Percentiles rank a stretch among this genome's conserved stretches.
Conservation (phyloP, 2,113 vertebrate species). For the Crypturellus undulatus region DNA sequence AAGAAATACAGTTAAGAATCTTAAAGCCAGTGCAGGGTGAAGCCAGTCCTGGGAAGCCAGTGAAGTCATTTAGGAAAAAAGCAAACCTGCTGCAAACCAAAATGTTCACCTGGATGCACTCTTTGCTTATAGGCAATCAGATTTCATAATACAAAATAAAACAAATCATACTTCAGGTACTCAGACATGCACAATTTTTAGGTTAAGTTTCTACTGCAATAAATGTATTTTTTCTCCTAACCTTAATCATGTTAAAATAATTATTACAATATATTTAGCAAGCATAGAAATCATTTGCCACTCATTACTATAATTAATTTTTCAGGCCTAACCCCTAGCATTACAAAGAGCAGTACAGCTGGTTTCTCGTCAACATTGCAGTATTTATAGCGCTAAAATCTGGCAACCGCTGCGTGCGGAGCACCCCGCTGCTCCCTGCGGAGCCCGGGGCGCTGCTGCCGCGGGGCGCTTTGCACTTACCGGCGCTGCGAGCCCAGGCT, state of each 20-base stretch:
- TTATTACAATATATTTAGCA: not conserved
- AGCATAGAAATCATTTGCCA: accelerated
- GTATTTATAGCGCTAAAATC: accelerated
- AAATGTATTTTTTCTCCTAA: not conserved
- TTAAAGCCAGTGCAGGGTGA: accelerated
- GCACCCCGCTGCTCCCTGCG: too few species aligned
- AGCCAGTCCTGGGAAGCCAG: accelerated
- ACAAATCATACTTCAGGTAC: not conserved
- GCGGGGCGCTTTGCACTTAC: too few species aligned
- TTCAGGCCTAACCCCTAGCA: not conserved
- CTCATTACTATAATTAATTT: not conserved
- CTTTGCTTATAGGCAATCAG: not conserved
- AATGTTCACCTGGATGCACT: accelerated
- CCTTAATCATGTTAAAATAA: accelerated
- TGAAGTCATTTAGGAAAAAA: not conserved
- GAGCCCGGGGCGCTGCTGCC: too few species aligned
- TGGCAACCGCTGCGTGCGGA: too few species aligned
- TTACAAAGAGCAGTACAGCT: accelerated
- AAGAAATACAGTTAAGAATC: not conserved
- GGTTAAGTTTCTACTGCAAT: not conserved
- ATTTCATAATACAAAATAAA: not conserved
- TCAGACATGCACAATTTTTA: accelerated
- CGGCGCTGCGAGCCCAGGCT: not conserved
- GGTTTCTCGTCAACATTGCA: accelerated
- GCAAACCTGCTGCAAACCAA: not conserved